phyloP scores from a whole-genome alignment of 2,888 invertebrate genomes.

The Drosophila koepferae region DNA sequence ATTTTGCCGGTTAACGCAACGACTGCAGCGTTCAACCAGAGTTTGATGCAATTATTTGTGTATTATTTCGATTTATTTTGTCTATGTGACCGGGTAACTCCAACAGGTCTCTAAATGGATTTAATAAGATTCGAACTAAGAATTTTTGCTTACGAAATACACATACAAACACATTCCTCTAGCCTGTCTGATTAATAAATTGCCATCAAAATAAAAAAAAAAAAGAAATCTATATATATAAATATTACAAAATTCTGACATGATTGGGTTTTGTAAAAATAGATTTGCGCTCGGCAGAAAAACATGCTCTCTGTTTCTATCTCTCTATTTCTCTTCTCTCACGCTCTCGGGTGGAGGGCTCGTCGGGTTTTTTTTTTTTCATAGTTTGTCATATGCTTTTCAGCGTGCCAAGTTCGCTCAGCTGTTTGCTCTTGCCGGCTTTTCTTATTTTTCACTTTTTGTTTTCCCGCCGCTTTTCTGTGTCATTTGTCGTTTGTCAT shows the following conservation, averaged over 20 bases:
- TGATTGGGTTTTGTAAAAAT: conserved; percentile 10
- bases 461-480: conserved; percentile 33
- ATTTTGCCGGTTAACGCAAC: conserved; percentile 86
- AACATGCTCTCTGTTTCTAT: background rate
- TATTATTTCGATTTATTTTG: conserved; percentile 55
- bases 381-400: conserved; percentile 42
- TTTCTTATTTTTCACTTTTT: conserved; percentile 23
- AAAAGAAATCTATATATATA: too few species aligned
- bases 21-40: conserved; percentile 69
- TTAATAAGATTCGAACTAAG: background rate
- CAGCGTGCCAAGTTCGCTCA: conserved; percentile 56
- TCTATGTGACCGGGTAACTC: conserved; percentile 49
- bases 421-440: conserved; percentile 56
- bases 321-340: background rate
- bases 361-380: conserved; percentile 33
- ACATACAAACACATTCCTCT: conserved; percentile 4
- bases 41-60: conserved; percentile 41
- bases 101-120: conserved; percentile 43
- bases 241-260: conserved; percentile 1
- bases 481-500: conserved; percentile 45
- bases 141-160: background rate
- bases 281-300: conserved; percentile 6
- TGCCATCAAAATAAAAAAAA: background rate
- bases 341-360: conserved; percentile 34
- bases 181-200: background rate